Base-by-base conservation (phyloP, 2,888 invertebrate genomes). In the Allophyes oxyacanthae region DNA sequence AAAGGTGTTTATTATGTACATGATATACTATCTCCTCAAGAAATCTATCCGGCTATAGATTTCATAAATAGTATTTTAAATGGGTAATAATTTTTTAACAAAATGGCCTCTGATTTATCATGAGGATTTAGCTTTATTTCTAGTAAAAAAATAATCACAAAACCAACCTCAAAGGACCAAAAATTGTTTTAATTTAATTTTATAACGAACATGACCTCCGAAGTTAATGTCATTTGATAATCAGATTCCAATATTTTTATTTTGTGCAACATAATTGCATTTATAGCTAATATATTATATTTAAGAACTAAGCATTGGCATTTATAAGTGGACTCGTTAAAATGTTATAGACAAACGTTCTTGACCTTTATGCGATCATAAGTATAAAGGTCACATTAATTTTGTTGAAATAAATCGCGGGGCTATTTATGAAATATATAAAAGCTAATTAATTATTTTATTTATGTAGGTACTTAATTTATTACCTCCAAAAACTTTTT, bases 351-450 rank as follows among this genome's bases (percentile, higher is more conserved):
- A 69, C 58, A 61, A 61, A 67, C 56, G 79, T 42, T 77, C 83
- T 82, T 83, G 83, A 83, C 77, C 83, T 83, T 82, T 82, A 42
- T 42, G 58, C 53, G 50, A 56, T 62, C 68, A 46, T 52, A 67
- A 68, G 66, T 75, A 62, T 67, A 78, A 77, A 82, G 81, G 77
- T 72, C 60, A 73, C 34, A 56, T 55, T 64, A 32, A 60, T 63
- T 77, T 73, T 63, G 43, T 71, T 48, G 55, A 63, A 73, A 74
- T 75, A 72, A 75, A 73, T 64, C 54, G 33, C 59, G 36, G 62
- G 52, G 60, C 52, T 65, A 64, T 52, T 52, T 58, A 54, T 49
- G 46, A 58, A 56, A 58, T 15, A 49, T 58, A 62, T 62, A 65
- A 74, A 62, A 62, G 52, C 46, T 63, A 66, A 66, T 66, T 55